Percentiles rank a stretch among this genome's conserved stretches.
Conservation (phyloP, 2,797 vertebrate species). For the Enteromius argenteus region DNA sequence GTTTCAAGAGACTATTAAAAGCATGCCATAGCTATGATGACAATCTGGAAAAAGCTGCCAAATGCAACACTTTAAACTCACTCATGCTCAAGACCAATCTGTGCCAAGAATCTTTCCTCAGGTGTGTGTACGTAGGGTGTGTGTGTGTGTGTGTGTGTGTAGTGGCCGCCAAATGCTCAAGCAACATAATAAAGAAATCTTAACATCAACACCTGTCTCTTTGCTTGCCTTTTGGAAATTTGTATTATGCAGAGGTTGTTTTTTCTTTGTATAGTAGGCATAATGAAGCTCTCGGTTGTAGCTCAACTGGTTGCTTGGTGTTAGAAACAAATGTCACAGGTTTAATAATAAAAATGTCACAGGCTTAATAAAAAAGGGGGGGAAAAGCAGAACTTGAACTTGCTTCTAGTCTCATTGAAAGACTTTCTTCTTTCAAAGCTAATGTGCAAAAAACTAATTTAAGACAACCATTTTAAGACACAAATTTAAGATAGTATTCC, state of each 20-base stretch:
- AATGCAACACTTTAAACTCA: constrained; percentile 10
- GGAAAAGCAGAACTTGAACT: background rate
- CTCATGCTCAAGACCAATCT: background rate
- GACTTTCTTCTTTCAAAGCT: background rate
- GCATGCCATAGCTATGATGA: constrained; percentile 26
- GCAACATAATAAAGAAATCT: background rate
- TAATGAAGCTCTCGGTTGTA: background rate
- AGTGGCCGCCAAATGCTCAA: constrained; percentile 10
- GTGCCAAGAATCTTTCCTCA: constrained; percentile 7
- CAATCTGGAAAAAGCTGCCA: background rate
- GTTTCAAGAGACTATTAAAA: constrained; percentile 11
- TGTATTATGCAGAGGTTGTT: background rate
- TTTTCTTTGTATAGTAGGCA: background rate
- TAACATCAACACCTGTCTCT: constrained; percentile 46
- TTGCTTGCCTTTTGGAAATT: background rate
- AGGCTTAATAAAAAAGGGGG: background rate
- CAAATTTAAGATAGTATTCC: background rate
- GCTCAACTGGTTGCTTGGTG: constrained; percentile 12
- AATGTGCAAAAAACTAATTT: background rate
- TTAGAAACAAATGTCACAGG: constrained; percentile 10
- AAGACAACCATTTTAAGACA: background rate
- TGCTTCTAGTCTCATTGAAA: background rate
- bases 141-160: background rate
- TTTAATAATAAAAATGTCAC: constrained; percentile 2
- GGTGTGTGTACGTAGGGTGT: background rate